phyloP scores from a whole-genome alignment of 1,140 invertebrate species.

The Zaprionus taronus region DNA sequence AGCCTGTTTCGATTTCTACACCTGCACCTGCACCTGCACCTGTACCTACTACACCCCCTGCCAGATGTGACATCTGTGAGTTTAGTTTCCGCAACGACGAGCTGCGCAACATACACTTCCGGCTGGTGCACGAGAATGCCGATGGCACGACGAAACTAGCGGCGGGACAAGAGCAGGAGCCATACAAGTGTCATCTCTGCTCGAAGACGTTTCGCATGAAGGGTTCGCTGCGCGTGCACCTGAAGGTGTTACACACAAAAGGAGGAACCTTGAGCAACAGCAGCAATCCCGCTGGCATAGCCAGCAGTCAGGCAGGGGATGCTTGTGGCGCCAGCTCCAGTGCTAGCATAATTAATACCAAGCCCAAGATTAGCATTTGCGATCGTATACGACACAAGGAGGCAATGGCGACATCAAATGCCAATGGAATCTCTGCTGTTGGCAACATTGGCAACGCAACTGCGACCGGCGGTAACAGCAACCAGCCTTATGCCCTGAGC shows the following conservation, averaged over 20 bases:
- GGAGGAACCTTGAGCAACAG: slow-evolving; percentile 70
- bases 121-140: slow-evolving; percentile 88
- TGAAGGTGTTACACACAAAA: slow-evolving; percentile 90
- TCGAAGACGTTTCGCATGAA: slow-evolving; percentile 92
- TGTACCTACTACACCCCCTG: slow-evolving; percentile 34
- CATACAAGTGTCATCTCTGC: slow-evolving; percentile 91
- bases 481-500: slow-evolving; percentile 64
- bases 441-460: slow-evolving; percentile 14
- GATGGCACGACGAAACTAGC: slow-evolving; percentile 29
- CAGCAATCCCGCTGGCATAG: slow-evolving; percentile 2
- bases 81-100: slow-evolving; percentile 89
- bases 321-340: slow-evolving; percentile 13
- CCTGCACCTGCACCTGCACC: background rate
- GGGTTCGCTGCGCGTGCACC: slow-evolving; percentile 92
- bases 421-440: background rate
- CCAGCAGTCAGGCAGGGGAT: background rate
- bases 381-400: slow-evolving; percentile 81
- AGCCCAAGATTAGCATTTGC: slow-evolving; percentile 76
- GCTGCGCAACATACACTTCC: slow-evolving; percentile 90
- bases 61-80: slow-evolving; percentile 89
- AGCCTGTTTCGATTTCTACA: slow-evolving; percentile 6
- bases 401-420: slow-evolving; percentile 2
- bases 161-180: slow-evolving; percentile 65
- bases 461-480: slow-evolving; percentile 21
- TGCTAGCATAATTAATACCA: slow-evolving; percentile 19